Evolutionary conservation across 2,113 vertebrate genomes (phyloP).

Genomic region (Sylvietta virens): DNA sequence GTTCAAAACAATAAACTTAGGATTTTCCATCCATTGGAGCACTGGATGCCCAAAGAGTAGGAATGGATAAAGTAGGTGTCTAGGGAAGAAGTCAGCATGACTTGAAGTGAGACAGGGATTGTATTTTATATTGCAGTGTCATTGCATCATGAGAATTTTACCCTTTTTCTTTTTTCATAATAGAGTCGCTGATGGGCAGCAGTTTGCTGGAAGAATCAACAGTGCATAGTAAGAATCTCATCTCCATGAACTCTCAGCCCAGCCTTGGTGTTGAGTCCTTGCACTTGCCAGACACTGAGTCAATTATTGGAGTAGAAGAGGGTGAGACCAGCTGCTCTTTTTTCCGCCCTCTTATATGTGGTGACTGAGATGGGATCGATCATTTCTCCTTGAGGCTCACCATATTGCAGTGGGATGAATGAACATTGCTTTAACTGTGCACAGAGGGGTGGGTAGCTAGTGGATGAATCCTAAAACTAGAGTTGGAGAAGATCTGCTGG

Average conservation of each 20-base stretch:
- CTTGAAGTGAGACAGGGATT: neutral
- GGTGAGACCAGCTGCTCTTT: conserved; percentile 67
- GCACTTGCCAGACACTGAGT: conserved; percentile 84
- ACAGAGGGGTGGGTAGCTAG: neutral
- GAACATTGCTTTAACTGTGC: neutral
- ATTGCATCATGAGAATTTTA: neutral
- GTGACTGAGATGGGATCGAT: conserved; percentile 18
- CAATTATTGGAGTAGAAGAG: conserved; percentile 90
- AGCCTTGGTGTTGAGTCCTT: conserved; percentile 82
- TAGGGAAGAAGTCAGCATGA: neutral
- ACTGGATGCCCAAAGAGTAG: neutral
- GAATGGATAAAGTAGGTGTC: neutral
- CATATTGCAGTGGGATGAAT: neutral
- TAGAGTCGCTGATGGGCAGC: conserved; percentile 89
- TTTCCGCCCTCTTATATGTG: conserved; percentile 61
- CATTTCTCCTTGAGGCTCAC: neutral
- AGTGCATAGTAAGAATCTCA: conserved; percentile 79
- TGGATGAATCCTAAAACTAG: neutral
- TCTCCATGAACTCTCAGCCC: conserved; percentile 82
- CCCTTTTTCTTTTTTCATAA: conserved; percentile 44
- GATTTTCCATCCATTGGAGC: neutral
- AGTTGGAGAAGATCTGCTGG: conserved; percentile 35
- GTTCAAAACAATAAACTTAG: neutral
- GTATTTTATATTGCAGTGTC: neutral
- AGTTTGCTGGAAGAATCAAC: conserved; percentile 89